A percentile compares a stretch with the other conserved stretches of the same genome.
phyloP scores from a whole-genome alignment of 2,888 invertebrate genomes.

The Herminia tarsipennalis region DNA sequence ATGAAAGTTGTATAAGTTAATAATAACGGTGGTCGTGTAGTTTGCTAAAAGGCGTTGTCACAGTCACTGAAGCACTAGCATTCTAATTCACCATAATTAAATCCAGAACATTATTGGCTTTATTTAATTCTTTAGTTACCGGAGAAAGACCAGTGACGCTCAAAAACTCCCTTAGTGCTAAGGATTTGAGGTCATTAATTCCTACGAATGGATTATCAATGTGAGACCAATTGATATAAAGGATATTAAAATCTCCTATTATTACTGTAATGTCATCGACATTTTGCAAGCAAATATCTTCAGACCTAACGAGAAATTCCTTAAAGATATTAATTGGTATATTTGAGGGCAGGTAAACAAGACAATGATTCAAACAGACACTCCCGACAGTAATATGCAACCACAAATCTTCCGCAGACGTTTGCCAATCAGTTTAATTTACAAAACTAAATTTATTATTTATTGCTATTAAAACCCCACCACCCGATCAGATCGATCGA shows the following conservation, averaged over 20 bases:
- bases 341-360: slow-evolving; percentile 6
- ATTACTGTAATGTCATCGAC: not conserved
- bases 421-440: slow-evolving; percentile 1
- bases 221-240: not conserved
- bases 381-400: slow-evolving; percentile 1
- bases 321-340: not conserved
- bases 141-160: not conserved
- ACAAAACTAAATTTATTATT: slow-evolving; percentile 3
- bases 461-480: slow-evolving; percentile 3
- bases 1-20: too few relatives aligned
- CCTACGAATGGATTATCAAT: not conserved
- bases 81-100: not conserved
- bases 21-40: too few relatives aligned
- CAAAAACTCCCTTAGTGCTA: not conserved
- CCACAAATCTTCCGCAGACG: slow-evolving; percentile 2
- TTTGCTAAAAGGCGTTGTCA: too few relatives aligned
- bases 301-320: not conserved
- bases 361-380: slow-evolving; percentile 4
- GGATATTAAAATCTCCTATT: slow-evolving; percentile 7
- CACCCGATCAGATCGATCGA: too few relatives aligned
- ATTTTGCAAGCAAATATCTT: slow-evolving; percentile 1
- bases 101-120: not conserved
- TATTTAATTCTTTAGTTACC: not conserved
- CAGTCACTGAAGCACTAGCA: too few relatives aligned
- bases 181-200: not conserved